Conservation (phyloP, 2,888 invertebrate species). For the Tipula lateralis region DNA sequence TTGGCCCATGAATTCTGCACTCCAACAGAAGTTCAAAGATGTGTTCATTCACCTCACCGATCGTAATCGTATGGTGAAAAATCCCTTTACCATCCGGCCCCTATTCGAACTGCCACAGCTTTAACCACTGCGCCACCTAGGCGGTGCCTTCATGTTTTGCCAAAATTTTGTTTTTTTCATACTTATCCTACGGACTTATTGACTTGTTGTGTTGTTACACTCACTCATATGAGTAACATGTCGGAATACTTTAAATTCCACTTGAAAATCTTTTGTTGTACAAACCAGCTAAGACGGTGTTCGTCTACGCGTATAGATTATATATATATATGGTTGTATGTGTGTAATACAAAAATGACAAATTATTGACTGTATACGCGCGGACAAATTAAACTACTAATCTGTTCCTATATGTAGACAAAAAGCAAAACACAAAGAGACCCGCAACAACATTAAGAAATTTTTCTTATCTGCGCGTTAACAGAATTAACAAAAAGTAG, state of each 20-base stretch:
- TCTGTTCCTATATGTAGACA: not conserved
- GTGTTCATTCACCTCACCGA: too few relatives aligned
- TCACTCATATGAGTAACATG: not conserved
- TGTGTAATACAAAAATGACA: not conserved
- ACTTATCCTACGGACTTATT: too few relatives aligned
- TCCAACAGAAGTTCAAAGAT: too few relatives aligned
- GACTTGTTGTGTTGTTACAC: too few relatives aligned
- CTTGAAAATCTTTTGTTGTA: not conserved
- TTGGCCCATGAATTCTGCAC: too few relatives aligned
- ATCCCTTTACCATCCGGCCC: too few relatives aligned
- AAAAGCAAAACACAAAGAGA: not conserved
- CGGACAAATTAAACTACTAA: conserved; percentile 19
- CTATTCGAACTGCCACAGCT: too few relatives aligned
- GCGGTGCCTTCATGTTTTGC: too few relatives aligned
- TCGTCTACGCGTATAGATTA: not conserved
- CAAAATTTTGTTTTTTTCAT: too few relatives aligned
- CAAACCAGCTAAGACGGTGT: too few relatives aligned
- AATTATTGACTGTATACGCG: not conserved
- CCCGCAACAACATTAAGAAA: not conserved
- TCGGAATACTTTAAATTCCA: not conserved
- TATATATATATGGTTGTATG: not conserved
- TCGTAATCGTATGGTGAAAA: too few relatives aligned
- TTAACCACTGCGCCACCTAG: too few relatives aligned
- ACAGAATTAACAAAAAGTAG: conserved; percentile 24
- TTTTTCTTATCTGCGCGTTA: conserved; percentile 6